These are phyloP conservation scores for Chlorops oryzae DNA, from an alignment of 1,140 invertebrate genomes.

Conservation along the genomic window DNA sequence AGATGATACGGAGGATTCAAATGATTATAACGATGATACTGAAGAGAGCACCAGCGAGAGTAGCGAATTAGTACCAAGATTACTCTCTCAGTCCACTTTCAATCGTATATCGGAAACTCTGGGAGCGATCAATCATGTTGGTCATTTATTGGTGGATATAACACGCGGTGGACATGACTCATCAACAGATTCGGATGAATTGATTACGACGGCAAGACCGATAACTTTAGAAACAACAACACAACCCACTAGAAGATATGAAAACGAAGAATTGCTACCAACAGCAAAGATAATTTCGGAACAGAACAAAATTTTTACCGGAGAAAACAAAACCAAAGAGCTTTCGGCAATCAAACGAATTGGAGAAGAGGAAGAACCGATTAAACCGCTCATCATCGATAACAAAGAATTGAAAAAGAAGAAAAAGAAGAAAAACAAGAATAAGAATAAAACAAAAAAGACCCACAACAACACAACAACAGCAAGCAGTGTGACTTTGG, in stretches of 20 bases:
- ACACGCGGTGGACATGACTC: constrained; percentile 51
- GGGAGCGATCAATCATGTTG: constrained; percentile 73
- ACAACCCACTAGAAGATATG: neutral
- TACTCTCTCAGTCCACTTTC: constrained; percentile 56
- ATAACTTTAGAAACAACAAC: neutral
- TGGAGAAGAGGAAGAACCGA: constrained; percentile 31
- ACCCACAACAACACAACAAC: constrained; percentile 28
- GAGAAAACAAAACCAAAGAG: constrained; percentile 53
- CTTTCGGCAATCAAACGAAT: constrained; percentile 33
- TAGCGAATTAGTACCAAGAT: constrained; percentile 41
- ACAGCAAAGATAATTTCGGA: constrained; percentile 25
- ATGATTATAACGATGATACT: constrained; percentile 34
- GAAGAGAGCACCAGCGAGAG: constrained; percentile 22
- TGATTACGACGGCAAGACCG: constrained; percentile 22
- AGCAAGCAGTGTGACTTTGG: constrained; percentile 10
- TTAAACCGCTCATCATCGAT: constrained; percentile 38
- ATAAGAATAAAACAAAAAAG: constrained; percentile 25
- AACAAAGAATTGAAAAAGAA: constrained; percentile 43
- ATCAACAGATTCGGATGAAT: constrained; percentile 42
- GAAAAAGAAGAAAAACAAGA: constrained; percentile 51
- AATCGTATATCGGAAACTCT: constrained; percentile 61
- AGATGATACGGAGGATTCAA: constrained; percentile 31
- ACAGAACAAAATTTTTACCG: constrained; percentile 54
- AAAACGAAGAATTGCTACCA: too few relatives aligned
- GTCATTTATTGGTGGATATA: constrained; percentile 75